Evolutionary conservation across 2,113 vertebrate species (phyloP).

Genomic region (Genyomyrus donnyi): DNA sequence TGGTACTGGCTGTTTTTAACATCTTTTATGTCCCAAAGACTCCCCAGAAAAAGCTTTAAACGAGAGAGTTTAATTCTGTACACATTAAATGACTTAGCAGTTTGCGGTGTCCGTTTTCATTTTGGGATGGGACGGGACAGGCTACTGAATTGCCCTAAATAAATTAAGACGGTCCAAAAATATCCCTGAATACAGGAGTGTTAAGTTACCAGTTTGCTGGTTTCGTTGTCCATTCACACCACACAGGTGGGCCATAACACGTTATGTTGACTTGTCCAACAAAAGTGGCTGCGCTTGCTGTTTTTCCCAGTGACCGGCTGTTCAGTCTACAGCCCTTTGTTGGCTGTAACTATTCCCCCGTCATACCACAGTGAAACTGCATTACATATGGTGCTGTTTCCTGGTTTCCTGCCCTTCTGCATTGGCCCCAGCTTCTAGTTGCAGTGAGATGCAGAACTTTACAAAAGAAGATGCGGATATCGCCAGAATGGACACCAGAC

Average conservation of each 20-base stretch:
- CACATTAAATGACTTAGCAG: background rate
- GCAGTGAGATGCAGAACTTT: background rate
- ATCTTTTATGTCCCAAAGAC: background rate
- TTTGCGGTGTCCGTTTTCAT: background rate
- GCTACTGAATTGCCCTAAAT: constrained; percentile 11
- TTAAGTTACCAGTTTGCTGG: constrained; percentile 1
- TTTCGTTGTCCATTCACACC: background rate
- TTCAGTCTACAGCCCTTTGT: background rate
- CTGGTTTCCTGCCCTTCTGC: background rate
- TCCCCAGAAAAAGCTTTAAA: background rate
- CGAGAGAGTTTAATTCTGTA: background rate
- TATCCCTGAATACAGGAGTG: background rate
- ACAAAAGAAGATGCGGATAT: background rate
- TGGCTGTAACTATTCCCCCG: background rate
- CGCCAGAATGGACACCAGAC: background rate
- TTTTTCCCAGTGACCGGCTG: background rate
- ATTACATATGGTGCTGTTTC: background rate
- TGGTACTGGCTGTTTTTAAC: background rate
- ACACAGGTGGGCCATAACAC: background rate
- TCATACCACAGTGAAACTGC: background rate
- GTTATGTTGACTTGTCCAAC: background rate
- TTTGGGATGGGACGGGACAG: background rate
- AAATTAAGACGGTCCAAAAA: constrained; percentile 8
- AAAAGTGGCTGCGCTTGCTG: background rate
- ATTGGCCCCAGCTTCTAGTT: background rate